These are phyloP conservation scores for Pantelozetes paolii DNA, from an alignment of 2,888 invertebrate species.

Conservation along the genomic window DNA sequence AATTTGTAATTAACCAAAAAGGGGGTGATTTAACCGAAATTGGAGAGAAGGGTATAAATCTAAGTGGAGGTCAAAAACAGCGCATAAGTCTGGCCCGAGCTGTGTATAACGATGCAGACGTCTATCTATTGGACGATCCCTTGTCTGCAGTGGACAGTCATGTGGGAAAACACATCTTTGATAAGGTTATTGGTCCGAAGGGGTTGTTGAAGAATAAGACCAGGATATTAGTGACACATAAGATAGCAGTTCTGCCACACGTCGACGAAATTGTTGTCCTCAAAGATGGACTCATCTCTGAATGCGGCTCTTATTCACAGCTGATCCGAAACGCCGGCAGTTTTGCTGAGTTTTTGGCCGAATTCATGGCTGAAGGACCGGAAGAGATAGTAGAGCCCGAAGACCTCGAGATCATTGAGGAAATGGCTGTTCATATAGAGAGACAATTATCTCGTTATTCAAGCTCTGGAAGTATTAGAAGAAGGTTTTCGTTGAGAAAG, in stretches of 20 bases:
- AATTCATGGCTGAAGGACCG: constrained; percentile 50
- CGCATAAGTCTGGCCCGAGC: constrained; percentile 54
- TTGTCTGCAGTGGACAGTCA: constrained; percentile 56
- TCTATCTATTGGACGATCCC: constrained; percentile 59
- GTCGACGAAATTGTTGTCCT: constrained; percentile 85
- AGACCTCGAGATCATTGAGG: constrained; percentile 26
- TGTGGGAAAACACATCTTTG: constrained; percentile 58
- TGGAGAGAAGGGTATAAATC: constrained; percentile 72
- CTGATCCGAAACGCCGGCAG: constrained; percentile 69
- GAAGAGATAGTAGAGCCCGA: constrained; percentile 22
- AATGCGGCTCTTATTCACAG: constrained; percentile 82
- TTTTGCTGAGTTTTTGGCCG: constrained; percentile 58
- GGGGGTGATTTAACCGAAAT: constrained; percentile 96
- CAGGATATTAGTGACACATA: constrained; percentile 87
- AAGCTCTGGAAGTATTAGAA: constrained; percentile 10
- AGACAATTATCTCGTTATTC: constrained; percentile 23
- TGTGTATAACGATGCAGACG: constrained; percentile 52
- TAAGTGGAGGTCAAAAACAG: constrained; percentile 56
- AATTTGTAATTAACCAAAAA: constrained; percentile 55
- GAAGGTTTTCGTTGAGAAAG: constrained; percentile 16
- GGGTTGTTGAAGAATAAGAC: constrained; percentile 61
- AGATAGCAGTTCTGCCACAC: constrained; percentile 82
- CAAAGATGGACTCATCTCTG: constrained; percentile 77
- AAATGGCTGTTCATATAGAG: constrained; percentile 31
- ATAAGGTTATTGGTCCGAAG: constrained; percentile 55